These are phyloP conservation scores for Prolemur simus DNA, from an alignment of 2,113 vertebrate species.

Conservation along the genomic window DNA sequence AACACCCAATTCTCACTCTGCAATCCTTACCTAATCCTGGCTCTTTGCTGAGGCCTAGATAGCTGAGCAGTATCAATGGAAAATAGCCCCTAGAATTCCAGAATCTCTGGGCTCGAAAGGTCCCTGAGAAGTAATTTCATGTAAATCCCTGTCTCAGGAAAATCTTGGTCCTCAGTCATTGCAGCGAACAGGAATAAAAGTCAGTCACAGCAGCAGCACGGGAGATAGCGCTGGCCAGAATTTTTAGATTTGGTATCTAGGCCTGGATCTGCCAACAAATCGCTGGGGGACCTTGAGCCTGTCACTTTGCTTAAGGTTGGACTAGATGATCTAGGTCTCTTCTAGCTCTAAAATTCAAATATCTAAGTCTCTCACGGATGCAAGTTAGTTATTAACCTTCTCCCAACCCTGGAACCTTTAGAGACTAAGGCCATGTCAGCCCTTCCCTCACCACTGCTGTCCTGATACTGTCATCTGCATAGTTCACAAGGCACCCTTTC, in stretches of 20 bases:
- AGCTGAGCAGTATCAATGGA: not conserved
- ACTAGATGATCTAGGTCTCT: constrained; percentile 42
- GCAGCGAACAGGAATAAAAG: not conserved
- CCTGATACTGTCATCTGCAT: not conserved
- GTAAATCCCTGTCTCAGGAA: not conserved
- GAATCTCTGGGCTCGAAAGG: not conserved
- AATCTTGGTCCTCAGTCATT: not conserved
- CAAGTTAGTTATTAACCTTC: constrained; percentile 61
- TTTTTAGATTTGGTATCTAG: not conserved
- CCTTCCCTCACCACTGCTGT: not conserved
- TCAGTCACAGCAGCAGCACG: not conserved
- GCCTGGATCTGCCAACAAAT: constrained; percentile 40
- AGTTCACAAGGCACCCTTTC: constrained; percentile 1
- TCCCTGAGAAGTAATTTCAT: not conserved
- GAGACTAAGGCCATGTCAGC: not conserved
- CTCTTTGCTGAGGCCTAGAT: not conserved
- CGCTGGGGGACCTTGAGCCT: constrained; percentile 11
- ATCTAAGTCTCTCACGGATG: constrained; percentile 41
- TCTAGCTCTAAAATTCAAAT: constrained; percentile 62
- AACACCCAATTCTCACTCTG: not conserved
- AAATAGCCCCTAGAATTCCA: constrained; percentile 52
- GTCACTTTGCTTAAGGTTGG: constrained; percentile 52
- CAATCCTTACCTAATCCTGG: constrained; percentile 17
- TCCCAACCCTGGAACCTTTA: not conserved
- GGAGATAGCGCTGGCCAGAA: not conserved